Base-by-base conservation (phyloP, 2,888 invertebrate genomes). In the Cheilosia pagana region DNA sequence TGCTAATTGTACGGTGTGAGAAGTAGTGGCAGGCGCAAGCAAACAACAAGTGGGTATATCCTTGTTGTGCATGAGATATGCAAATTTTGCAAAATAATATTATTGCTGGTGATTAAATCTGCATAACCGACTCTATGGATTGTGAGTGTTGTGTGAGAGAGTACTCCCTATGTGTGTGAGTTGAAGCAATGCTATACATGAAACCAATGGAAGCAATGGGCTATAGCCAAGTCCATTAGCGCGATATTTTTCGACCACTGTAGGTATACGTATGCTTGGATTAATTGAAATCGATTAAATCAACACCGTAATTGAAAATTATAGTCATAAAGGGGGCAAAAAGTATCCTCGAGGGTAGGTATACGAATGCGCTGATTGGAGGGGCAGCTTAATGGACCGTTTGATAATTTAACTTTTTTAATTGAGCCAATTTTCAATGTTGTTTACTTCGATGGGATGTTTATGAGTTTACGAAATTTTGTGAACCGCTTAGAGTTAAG, bases 261-360 rank as follows among this genome's bases (percentile, higher is more conserved):
- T 12, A 35, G 35, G 12, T 35, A 25, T 25, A 35, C 35, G 60
- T 85, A 65, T 71, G 60, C 67, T 81, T 79, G 79, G 77, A 87
- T 89, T 88, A 89, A 90, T 90, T 90, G 89, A 90, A 90, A 89
- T 89, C 88, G 89, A 89, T 89, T 90, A 88, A 88, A 87, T 77
- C 75, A 87, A 86, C 81, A 81, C 86, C 59, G 82, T 88, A 88
- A 87, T 88, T 88, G 83, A 81, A 75, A 87, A 87, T 87, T 87
- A 77, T 71, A 28, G 63, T 60, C 55, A 45, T 45, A 53, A 35
- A 52, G 57, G 52, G 60, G 55, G 31, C 39, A 53, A 57, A 48
- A 60, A 12, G 19, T 16, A 4, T 21, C 14, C 16, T 10, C 23
- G 21, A 5, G 71, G 55, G 72, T 62, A 74, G 55, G 72, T 62